phyloP scores from a whole-genome alignment of 2,113 vertebrate genomes.

The Daphoenositta chrysoptera region DNA sequence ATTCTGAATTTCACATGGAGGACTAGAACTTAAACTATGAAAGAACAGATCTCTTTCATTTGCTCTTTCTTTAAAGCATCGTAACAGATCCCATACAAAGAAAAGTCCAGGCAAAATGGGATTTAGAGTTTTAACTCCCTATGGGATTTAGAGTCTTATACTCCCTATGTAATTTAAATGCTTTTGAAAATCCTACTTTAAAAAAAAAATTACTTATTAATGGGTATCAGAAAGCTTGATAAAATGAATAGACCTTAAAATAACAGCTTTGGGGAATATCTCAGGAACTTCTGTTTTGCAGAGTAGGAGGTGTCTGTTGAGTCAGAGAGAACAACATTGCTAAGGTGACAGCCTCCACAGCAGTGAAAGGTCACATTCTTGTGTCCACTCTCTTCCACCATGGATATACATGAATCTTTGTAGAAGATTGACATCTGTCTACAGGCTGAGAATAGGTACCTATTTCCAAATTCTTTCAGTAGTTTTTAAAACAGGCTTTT shows the following conservation, averaged over 20 bases:
- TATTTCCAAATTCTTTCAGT: background rate
- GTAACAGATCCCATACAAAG: background rate
- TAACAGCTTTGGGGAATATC: background rate
- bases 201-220: background rate
- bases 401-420: rapidly evolving
- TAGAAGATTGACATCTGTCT: background rate
- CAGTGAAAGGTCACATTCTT: background rate
- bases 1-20: background rate
- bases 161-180: background rate
- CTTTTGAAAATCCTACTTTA: background rate
- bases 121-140: background rate
- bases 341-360: background rate
- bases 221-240: background rate
- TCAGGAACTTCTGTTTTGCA: background rate
- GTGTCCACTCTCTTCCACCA: background rate
- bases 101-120: background rate
- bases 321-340: background rate
- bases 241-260: background rate
- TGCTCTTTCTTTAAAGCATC: background rate
- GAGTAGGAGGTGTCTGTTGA: background rate
- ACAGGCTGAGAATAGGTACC: background rate
- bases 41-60: background rate
- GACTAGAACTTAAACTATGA: background rate
- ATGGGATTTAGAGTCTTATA: background rate
- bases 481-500: background rate